These are phyloP conservation scores for Drosophila koepferae DNA, from an alignment of 2,888 invertebrate genomes.

Conservation along the genomic window DNA sequence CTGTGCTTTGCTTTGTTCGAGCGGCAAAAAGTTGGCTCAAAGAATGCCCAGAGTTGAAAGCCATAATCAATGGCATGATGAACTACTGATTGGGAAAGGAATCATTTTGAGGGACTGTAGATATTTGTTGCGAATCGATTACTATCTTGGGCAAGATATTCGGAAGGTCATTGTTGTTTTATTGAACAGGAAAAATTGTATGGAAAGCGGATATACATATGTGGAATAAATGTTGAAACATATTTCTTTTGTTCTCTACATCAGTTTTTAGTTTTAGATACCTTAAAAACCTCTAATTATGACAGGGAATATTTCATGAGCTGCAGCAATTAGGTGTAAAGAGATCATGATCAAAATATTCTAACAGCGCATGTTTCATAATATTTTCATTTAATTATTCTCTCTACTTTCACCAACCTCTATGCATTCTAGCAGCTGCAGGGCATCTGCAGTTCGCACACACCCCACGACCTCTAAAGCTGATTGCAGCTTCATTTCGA, in stretches of 20 bases:
- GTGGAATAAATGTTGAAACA: no score
- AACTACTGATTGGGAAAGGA: neutral
- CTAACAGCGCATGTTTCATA: neutral
- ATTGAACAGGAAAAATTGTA: no score
- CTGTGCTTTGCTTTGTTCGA: neutral
- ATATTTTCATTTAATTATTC: neutral
- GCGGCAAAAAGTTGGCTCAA: conserved; percentile 2
- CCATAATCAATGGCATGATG: neutral
- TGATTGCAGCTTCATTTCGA: conserved; percentile 1
- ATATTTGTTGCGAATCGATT: neutral
- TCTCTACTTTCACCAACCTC: neutral
- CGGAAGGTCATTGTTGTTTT: no score
- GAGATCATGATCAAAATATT: no score
- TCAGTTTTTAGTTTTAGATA: no score
- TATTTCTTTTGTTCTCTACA: neutral
- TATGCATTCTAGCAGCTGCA: neutral
- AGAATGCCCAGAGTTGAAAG: neutral
- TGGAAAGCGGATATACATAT: no score
- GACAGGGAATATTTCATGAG: no score
- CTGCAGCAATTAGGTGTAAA: no score
- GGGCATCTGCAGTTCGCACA: conserved; percentile 4
- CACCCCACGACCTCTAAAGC: no score
- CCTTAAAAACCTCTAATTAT: no score
- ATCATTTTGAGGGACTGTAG: neutral
- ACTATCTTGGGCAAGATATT: neutral